These are phyloP conservation scores for Platysternon megacephalum DNA, from an alignment of 2,113 vertebrate genomes.

Conservation along the genomic window DNA sequence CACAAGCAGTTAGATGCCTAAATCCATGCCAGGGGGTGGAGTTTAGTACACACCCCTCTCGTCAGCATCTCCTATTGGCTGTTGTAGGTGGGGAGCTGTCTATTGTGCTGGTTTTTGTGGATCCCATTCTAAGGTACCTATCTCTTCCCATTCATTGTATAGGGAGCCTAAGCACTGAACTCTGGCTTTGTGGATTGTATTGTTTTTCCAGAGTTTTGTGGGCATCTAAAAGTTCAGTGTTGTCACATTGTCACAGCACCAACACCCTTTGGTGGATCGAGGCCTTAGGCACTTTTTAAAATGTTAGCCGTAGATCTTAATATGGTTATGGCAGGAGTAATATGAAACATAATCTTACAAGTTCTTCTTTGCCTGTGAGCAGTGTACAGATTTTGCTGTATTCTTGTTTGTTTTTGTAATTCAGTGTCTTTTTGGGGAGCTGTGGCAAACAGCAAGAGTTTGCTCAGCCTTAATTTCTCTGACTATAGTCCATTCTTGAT, in stretches of 20 bases:
- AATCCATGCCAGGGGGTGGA: too few relatives aligned
- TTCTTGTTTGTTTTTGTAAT: constrained; percentile 46
- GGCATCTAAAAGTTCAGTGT: too few relatives aligned
- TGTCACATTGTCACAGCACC: background rate
- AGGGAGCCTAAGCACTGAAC: background rate
- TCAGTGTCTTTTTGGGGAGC: constrained; percentile 1
- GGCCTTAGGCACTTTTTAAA: constrained; percentile 50
- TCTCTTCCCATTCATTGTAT: background rate
- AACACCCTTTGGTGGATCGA: constrained; percentile 7
- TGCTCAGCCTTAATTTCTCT: background rate
- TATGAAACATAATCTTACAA: constrained; percentile 56
- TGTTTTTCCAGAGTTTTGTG: too few relatives aligned
- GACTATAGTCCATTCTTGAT: constrained; percentile 20
- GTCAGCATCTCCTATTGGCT: too few relatives aligned
- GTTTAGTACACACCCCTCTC: too few relatives aligned
- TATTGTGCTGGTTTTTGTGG: too few relatives aligned
- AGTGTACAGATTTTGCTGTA: constrained; percentile 28
- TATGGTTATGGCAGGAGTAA: constrained; percentile 21
- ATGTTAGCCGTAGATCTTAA: constrained; percentile 34
- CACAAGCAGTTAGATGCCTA: too few relatives aligned
- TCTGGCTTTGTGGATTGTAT: too few relatives aligned
- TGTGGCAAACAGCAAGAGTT: constrained; percentile 41
- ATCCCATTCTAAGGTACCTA: background rate
- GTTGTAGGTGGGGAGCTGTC: too few relatives aligned
- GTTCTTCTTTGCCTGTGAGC: constrained; percentile 41